These are phyloP conservation scores for Hydroisotoma schaefferi DNA, from an alignment of 2,888 invertebrate genomes.

Conservation along the genomic window DNA sequence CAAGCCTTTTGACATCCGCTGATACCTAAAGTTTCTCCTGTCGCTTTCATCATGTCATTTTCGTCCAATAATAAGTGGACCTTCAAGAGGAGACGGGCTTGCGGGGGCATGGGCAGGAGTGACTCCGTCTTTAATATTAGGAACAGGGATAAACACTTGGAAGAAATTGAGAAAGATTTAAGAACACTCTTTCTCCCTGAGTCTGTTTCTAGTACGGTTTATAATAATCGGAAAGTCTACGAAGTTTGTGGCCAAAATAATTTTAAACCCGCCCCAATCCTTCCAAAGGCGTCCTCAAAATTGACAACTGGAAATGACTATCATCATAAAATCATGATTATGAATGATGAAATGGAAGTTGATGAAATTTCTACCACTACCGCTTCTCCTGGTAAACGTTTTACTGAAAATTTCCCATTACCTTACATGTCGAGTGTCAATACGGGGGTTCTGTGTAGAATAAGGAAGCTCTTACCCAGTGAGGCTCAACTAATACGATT, in stretches of 20 bases:
- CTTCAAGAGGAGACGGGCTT: slow-evolving; percentile 12
- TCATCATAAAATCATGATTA: background rate
- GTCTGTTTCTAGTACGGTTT: background rate
- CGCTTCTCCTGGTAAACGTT: too few species aligned
- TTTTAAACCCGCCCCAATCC: too few species aligned
- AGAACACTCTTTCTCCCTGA: background rate
- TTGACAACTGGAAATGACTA: slow-evolving; percentile 4
- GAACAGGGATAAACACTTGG: slow-evolving; percentile 3
- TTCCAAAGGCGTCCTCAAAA: background rate
- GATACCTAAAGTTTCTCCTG: too few species aligned
- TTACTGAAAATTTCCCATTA: too few species aligned
- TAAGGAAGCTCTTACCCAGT: slow-evolving; percentile 12
- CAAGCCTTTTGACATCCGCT: too few species aligned
- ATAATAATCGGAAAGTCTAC: slow-evolving; percentile 13
- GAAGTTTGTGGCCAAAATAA: background rate
- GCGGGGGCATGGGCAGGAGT: slow-evolving; percentile 10
- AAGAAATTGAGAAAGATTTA: background rate
- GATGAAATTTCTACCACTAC: slow-evolving; percentile 2
- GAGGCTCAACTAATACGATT: slow-evolving; percentile 37
- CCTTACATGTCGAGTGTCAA: too few species aligned
- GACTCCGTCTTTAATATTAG: slow-evolving; percentile 10
- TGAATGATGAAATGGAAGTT: background rate
- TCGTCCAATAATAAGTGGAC: background rate
- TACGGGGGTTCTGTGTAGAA: background rate
- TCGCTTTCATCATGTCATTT: slow-evolving; percentile 1